These are phyloP conservation scores for Macrochelys suwanniensis DNA, from an alignment of 2,797 vertebrate genomes.

Conservation along the genomic window DNA sequence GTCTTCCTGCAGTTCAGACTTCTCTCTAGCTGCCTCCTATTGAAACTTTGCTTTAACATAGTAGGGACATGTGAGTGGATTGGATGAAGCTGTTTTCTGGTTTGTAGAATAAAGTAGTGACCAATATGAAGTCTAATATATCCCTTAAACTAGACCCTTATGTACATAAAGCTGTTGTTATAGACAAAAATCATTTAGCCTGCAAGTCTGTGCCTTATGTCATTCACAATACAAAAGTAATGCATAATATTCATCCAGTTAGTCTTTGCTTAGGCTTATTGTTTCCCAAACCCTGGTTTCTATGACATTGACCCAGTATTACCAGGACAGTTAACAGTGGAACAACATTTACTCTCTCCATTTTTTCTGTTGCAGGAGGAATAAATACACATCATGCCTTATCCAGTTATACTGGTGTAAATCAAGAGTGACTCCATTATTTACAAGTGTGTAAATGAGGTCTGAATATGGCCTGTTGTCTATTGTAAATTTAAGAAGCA, in stretches of 20 bases:
- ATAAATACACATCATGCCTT: background rate
- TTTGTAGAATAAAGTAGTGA: background rate
- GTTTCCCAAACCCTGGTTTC: background rate
- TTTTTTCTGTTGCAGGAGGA: background rate
- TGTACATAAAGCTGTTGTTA: background rate
- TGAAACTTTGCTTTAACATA: rapidly evolving
- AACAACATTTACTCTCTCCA: background rate
- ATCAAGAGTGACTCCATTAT: background rate
- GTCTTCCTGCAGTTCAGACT: background rate
- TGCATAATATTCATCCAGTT: background rate
- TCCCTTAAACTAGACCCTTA: background rate
- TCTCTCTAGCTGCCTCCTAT: background rate
- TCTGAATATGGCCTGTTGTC: background rate
- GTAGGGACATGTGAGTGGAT: background rate
- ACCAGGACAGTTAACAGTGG: background rate
- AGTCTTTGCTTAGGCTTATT: background rate
- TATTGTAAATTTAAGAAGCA: background rate
- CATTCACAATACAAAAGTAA: background rate
- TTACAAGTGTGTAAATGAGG: background rate
- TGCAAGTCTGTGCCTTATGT: background rate
- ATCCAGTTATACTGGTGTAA: background rate
- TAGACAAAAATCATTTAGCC: background rate
- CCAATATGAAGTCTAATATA: background rate
- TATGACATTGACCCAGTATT: background rate
- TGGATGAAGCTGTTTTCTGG: background rate